phyloP scores from a whole-genome alignment of 2,797 vertebrate species.

The Betta splendens region DNA sequence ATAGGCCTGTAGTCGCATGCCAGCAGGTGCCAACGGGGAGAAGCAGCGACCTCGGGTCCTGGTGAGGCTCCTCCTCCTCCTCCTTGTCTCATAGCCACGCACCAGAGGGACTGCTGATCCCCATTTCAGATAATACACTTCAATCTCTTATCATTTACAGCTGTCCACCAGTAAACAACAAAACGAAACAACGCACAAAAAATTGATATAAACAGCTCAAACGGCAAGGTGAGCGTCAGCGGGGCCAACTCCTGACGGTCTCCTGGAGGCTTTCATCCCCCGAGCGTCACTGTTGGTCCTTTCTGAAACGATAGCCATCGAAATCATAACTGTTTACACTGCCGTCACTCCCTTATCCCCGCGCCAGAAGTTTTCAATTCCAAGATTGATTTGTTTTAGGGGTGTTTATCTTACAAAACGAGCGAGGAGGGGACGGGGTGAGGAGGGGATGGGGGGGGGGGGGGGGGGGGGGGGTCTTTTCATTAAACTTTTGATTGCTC shows the following conservation, averaged over 20 bases:
- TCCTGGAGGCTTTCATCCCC: conserved; percentile 61
- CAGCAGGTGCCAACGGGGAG: conserved; percentile 28
- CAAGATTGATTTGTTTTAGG: conserved; percentile 79
- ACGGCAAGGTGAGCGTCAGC: conserved; percentile 49
- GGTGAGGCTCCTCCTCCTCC: conserved; percentile 42
- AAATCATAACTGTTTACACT: conserved; percentile 80
- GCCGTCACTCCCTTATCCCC: conserved; percentile 71
- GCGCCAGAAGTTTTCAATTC: conserved; percentile 75
- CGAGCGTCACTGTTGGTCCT: conserved; percentile 48
- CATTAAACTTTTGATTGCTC: conserved; percentile 76
- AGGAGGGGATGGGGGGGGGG: conserved; percentile 34
- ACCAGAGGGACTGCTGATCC: conserved; percentile 84
- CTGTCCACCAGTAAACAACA: conserved; percentile 84
- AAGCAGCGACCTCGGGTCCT: conserved; percentile 22
- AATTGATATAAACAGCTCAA: conserved; percentile 78
- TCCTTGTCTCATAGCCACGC: conserved; percentile 72
- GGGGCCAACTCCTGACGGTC: conserved; percentile 54
- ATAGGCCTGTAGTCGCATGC: not conserved
- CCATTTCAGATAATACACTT: conserved; percentile 83
- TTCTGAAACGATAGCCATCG: conserved; percentile 71
- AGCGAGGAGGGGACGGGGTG: conserved; percentile 46
- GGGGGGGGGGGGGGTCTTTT: conserved; percentile 54
- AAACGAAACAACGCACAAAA: conserved; percentile 73
- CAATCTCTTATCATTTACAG: conserved; percentile 86
- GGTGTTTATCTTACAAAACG: conserved; percentile 69